Percentiles rank a stretch among this genome's conserved stretches.
Evolutionary conservation across 2,797 vertebrate genomes (phyloP).

Genomic region (Hirundo rustica): DNA sequence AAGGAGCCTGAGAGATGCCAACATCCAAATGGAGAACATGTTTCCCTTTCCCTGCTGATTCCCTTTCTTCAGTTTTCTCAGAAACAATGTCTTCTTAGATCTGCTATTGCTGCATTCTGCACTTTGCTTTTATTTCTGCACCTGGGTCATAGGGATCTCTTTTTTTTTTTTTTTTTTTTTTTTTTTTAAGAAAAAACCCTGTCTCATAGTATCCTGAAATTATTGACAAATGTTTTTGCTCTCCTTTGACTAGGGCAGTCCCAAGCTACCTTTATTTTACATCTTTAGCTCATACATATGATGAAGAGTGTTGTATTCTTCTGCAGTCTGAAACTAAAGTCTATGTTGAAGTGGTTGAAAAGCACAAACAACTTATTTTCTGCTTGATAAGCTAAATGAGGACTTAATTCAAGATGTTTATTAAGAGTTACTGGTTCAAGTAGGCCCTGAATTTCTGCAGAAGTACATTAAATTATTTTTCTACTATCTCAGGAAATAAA

Average conservation of each 20-base stretch:
- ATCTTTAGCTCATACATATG: not conserved
- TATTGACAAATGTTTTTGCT: not conserved
- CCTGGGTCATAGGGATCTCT: not conserved
- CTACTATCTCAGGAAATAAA: not conserved
- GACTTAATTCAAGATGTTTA: not conserved
- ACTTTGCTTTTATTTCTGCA: not conserved
- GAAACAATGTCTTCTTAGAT: not conserved
- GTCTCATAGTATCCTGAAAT: not conserved
- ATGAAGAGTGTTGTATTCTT: not conserved
- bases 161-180: too few species aligned
- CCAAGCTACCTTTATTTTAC: not conserved
- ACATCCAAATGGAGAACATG: not conserved
- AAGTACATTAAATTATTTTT: not conserved
- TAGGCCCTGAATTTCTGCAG: not conserved
- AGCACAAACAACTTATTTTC: not conserved
- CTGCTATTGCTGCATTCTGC: not conserved
- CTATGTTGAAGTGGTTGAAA: not conserved
- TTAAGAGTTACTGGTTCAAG: not conserved
- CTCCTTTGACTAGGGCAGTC: not conserved
- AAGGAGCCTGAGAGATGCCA: not conserved
- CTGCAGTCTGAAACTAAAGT: not conserved
- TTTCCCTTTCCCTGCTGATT: not conserved
- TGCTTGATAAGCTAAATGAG: not conserved
- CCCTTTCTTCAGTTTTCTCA: not conserved
- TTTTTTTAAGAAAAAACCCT: rapidly evolving